Evolutionary conservation across 2,888 invertebrate genomes (phyloP), one percentile per base, ranked within the genome.

Genomic region (Rutpela maculata): DNA sequence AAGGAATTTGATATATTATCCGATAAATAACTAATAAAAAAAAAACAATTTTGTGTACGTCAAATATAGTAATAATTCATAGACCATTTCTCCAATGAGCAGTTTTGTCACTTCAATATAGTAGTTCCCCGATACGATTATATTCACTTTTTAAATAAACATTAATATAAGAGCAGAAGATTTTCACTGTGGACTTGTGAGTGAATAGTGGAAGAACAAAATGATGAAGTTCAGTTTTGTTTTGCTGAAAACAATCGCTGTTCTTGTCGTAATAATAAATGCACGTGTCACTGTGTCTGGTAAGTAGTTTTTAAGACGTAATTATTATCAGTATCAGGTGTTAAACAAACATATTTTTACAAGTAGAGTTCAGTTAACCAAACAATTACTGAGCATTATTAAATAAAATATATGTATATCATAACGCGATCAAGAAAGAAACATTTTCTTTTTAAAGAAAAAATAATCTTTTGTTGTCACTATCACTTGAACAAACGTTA

Each of bases 81-180:
- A 57, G 50, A 55, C n/a, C 22, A 67, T 67, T 68, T 69, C 31
- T 56, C 57, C 55, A n/a, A 31, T 31, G 15, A 62, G n/a, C n/a
- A 31, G 62, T 17, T 19, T 62, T 57, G 50, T 59, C 57, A 19
- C 50, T 55, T 3, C 43, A n/a, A n/a, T 31, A 69, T 57, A 69
- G 69, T 69, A 69, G 9, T 69, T 69, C 69, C 69, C 69, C 69
- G 69, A 18, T 35, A 57, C 57, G 57, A 69, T 69, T 18, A 31
- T 57, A 69, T 59, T 69, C 69, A 50, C 57, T 18, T 69, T 69
- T 69, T 69, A 7, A 59, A 57, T 35, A 18, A 38, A 17, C 22
- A 60, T 43, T 56, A 67, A 55, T 50, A 56, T 55, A 55, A 35
- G 57, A 57, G 56, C 56, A 35, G 38, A 56, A 26, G 56, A 57